A percentile compares a stretch with the other conserved stretches of the same genome.
Evolutionary conservation across 64 coral and sea anemone species (phyloP).

Genomic region (Porites lutea): DNA sequence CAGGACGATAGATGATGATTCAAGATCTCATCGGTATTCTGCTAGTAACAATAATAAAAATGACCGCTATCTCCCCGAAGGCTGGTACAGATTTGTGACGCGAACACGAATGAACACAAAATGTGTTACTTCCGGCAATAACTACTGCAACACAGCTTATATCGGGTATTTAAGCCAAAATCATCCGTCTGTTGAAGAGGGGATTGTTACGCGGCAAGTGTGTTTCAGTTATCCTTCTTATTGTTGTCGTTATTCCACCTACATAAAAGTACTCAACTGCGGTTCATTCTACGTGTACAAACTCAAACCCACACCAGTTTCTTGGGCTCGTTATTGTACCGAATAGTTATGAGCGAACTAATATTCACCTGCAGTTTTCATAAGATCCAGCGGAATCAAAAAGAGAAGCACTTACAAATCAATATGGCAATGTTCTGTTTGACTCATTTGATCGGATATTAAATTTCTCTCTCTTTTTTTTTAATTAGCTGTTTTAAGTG

Average conservation of each 20-base stretch:
- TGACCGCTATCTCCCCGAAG: slow-evolving; percentile 57
- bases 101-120: slow-evolving; percentile 42
- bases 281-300: slow-evolving; percentile 87
- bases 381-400: too few species aligned
- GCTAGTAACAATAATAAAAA: neutral
- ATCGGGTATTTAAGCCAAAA: slow-evolving; percentile 61
- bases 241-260: slow-evolving; percentile 36
- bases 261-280: slow-evolving; percentile 82
- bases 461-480: too few species aligned
- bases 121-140: neutral
- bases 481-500: too few species aligned
- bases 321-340: slow-evolving; percentile 69
- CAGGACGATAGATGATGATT: neutral
- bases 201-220: slow-evolving; percentile 58
- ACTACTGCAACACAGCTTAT: slow-evolving; percentile 50
- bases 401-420: too few species aligned
- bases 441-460: too few species aligned
- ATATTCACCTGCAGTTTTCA: too few species aligned
- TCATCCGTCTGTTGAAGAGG: slow-evolving; percentile 67
- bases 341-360: neutral
- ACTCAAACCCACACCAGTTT: slow-evolving; percentile 60
- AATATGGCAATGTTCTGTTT: too few species aligned
- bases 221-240: slow-evolving; percentile 50
- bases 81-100: slow-evolving; percentile 73
- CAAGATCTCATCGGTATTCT: neutral